Conservation (phyloP, 2,797 vertebrate species). For the Crocidura indochinensis region DNA sequence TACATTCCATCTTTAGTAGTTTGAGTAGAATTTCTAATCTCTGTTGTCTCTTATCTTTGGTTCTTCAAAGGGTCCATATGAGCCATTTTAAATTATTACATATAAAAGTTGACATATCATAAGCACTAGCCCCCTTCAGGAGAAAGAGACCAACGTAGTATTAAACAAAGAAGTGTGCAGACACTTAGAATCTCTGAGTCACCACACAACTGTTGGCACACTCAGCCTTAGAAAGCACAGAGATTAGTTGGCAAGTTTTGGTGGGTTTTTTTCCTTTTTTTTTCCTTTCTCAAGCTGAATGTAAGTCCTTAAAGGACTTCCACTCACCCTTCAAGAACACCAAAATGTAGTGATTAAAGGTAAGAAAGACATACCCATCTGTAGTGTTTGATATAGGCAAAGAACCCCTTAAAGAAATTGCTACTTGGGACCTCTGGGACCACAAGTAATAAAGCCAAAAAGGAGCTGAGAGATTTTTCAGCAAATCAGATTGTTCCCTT, state of each 20-base stretch:
- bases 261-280: too few species aligned
- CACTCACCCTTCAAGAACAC: neutral
- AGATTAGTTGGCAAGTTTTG: neutral
- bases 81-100: neutral
- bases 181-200: neutral
- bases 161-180: too few species aligned
- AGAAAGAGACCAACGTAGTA: too few species aligned
- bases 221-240: neutral
- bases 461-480: rapidly evolving
- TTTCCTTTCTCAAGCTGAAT: neutral
- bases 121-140: rapidly evolving
- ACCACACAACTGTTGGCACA: neutral
- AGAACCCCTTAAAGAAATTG: neutral
- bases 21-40: neutral
- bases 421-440: neutral
- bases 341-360: neutral
- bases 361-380: neutral
- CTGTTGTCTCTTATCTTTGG: neutral
- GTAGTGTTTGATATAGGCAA: neutral
- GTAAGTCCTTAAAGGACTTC: neutral
- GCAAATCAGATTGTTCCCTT: rapidly evolving
- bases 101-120: neutral
- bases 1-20: neutral
- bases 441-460: neutral
- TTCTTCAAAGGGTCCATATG: neutral